Conservation (phyloP, 2,797 vertebrate species). For the Sebastes cheni region DNA sequence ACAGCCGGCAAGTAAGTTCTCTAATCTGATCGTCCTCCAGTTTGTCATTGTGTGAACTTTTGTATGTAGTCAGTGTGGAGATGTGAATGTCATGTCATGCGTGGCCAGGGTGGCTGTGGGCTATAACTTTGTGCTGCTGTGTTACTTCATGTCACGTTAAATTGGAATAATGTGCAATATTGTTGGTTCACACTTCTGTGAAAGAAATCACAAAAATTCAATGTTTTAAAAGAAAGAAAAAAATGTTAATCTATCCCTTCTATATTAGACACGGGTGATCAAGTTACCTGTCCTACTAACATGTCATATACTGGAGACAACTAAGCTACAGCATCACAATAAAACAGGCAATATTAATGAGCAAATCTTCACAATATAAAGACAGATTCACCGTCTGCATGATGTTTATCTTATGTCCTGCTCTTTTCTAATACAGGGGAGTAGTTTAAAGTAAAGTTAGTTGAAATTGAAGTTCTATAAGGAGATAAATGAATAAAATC, state of each 20-base stretch:
- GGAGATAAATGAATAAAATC: not conserved
- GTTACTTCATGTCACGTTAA: not conserved
- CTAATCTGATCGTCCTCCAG: not conserved
- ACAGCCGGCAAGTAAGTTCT: slow-evolving; percentile 28
- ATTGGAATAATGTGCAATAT: not conserved
- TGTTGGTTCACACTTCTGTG: not conserved
- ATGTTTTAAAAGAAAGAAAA: not conserved
- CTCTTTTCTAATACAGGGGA: not conserved
- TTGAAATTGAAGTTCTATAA: not conserved
- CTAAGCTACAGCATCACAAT: not conserved
- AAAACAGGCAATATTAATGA: not conserved
- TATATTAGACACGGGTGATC: not conserved
- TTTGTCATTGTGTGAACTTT: slow-evolving; percentile 15
- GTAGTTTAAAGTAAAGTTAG: not conserved
- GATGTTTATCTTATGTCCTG: not conserved
- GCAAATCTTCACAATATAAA: not conserved
- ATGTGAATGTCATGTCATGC: not conserved
- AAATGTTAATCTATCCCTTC: not conserved
- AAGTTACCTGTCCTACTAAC: not conserved
- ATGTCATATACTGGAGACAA: not conserved
- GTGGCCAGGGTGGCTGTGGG: not conserved
- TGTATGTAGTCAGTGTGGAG: not conserved
- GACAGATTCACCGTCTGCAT: not conserved
- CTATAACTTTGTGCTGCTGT: slow-evolving; percentile 13
- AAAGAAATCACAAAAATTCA: not conserved